phyloP scores from a whole-genome alignment of 2,888 invertebrate genomes.

The Ferrisia virgata region DNA sequence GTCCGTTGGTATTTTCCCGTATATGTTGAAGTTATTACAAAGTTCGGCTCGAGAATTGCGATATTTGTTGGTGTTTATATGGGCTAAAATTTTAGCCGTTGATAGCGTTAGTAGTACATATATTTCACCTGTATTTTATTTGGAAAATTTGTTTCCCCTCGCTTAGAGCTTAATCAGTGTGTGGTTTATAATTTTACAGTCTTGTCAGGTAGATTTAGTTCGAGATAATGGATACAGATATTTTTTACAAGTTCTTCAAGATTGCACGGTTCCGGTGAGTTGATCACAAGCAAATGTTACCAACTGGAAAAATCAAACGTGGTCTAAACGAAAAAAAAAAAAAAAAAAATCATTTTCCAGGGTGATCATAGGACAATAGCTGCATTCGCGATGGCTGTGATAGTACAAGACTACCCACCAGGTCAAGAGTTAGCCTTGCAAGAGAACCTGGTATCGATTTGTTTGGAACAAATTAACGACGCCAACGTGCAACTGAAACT shows the following conservation, averaged over 20 bases:
- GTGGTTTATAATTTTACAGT: conserved; percentile 59
- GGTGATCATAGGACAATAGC: conserved; percentile 87
- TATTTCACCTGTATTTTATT: too few relatives aligned
- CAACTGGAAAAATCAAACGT: neutral
- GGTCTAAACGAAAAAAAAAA: neutral
- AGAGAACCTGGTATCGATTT: conserved; percentile 84
- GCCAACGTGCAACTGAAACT: conserved; percentile 66
- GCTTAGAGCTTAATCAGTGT: neutral
- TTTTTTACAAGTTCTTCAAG: conserved; percentile 87
- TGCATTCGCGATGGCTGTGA: conserved; percentile 90
- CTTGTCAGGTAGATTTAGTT: conserved; percentile 91
- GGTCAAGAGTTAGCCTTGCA: conserved; percentile 90
- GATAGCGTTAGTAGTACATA: conserved; percentile 80
- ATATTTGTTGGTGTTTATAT: conserved; percentile 92
- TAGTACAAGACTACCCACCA: conserved; percentile 81
- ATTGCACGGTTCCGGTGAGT: conserved; percentile 76
- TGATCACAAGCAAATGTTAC: neutral
- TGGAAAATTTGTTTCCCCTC: neutral
- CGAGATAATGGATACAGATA: conserved; percentile 92
- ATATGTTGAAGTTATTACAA: conserved; percentile 93
- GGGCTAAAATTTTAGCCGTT: conserved; percentile 97
- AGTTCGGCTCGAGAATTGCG: conserved; percentile 89
- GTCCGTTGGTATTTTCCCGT: conserved; percentile 97
- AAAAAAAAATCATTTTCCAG: conserved; percentile 56
- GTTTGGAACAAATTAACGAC: conserved; percentile 82